Conservation (phyloP, 1,140 invertebrate species). For the Lineus longissimus region DNA sequence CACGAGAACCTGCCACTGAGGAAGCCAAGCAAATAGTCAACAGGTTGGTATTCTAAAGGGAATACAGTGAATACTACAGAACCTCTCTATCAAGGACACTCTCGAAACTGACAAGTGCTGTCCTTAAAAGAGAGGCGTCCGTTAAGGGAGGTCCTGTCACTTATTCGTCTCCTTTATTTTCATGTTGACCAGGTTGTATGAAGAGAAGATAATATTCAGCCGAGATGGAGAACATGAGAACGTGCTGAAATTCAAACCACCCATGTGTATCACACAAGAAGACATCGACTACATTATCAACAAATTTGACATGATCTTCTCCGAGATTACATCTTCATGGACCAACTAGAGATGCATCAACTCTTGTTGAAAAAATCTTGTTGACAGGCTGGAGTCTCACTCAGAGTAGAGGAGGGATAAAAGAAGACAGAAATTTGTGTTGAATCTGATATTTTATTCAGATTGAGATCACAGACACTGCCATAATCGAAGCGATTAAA, state of each 20-base stretch:
- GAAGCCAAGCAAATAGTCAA: conserved; percentile 68
- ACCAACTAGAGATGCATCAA: no score
- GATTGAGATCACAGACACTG: no score
- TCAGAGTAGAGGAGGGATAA: no score
- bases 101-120: background rate
- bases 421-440: no score
- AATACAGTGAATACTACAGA: no score
- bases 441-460: no score
- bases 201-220: conserved; percentile 82
- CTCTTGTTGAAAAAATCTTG: no score
- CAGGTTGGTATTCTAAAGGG: background rate
- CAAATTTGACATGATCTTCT: no score
- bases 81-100: background rate
- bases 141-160: background rate
- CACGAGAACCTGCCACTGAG: conserved; percentile 73
- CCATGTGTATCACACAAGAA: conserved; percentile 84
- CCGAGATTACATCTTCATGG: no score
- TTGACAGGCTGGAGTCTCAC: no score
- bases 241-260: conserved; percentile 94
- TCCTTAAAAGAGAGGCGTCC: background rate
- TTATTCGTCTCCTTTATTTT: background rate
- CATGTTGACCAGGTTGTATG: conserved; percentile 71
- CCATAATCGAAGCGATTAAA: no score
- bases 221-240: conserved; percentile 90
- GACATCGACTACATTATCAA: conserved; percentile 65